phyloP scores from a whole-genome alignment of 2,113 vertebrate species.

The Microcebus jonahi region DNA sequence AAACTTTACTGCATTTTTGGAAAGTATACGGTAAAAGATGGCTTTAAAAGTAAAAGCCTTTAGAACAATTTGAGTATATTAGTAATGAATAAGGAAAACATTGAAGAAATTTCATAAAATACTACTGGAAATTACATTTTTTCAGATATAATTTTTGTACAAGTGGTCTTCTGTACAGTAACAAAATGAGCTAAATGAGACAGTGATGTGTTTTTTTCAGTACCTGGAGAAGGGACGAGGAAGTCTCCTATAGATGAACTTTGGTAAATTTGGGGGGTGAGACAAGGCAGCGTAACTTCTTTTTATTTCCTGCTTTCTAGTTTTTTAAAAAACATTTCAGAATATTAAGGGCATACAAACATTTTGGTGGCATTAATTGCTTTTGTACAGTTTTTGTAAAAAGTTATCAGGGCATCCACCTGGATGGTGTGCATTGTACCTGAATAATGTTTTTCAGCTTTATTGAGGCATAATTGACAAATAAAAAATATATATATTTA shows the following conservation, averaged over 20 bases:
- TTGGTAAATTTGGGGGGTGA: neutral
- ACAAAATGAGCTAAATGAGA: neutral
- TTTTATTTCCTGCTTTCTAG: no score
- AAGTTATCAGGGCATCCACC: no score
- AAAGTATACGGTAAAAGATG: slow-evolving; percentile 29
- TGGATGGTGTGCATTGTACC: no score
- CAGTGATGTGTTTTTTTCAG: neutral
- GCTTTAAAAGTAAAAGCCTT: neutral
- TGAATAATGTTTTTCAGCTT: neutral
- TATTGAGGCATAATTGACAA: neutral
- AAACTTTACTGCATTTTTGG: slow-evolving; percentile 30
- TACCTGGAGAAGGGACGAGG: neutral
- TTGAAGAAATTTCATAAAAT: neutral
- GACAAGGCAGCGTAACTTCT: neutral
- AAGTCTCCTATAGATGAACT: neutral
- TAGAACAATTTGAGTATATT: neutral
- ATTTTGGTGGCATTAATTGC: no score
- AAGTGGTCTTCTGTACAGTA: neutral
- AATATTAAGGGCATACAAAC: no score
- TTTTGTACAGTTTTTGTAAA: no score
- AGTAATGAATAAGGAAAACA: slow-evolving; percentile 37
- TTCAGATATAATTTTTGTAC: neutral
- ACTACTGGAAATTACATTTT: neutral
- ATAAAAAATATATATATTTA: neutral
- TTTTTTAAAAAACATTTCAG: no score